Base-by-base conservation (phyloP, 2,888 invertebrate genomes). In the Orthosia gothica region DNA sequence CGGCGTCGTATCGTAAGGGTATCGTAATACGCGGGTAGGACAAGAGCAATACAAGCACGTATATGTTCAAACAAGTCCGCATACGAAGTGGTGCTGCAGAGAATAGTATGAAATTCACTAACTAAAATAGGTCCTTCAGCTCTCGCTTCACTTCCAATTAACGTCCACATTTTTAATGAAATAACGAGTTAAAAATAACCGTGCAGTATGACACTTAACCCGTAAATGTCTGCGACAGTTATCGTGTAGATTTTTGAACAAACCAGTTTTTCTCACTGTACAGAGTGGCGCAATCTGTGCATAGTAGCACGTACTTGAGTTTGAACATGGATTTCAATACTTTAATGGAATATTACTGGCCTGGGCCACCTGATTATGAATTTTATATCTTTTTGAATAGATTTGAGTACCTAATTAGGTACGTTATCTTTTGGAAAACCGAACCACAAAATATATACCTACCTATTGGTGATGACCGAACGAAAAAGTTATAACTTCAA, bases 211-310 rank as follows among this genome's bases (percentile, higher is more conserved):
- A 58, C 40, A 73, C 74, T 67, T 62, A 59, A 80, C 68, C 32
- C 55, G 15, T 64, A 12, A 47, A 72, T 69, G 81, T 66, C 65
- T n/a, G 55, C 15, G 2, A 65, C 70, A 71, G 68, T 63, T 71
- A 74, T 54, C 50, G 69, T n/a, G 62, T 40, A 58, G 32, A 47
- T 76, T 75, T n/a, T 50, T 26, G 61, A 73, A 68, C 65, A 65
- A 70, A 59, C 54, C 45, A 26, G 26, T 74, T 62, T 52, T 13
- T 64, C 23, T 66, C 40, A 49, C n/a, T 76, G 5, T 49, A 32
- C 32, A 47, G 5, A 23, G 40, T 45, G 49, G 18, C 13, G n/a
- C 40, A 26, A 74, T 40, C 13, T 57, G 45, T 68, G 23, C 26
- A 47, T 49, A 15, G 61, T 7, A 23, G 32, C 18, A 2, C 12